phyloP scores from a whole-genome alignment of 2,797 vertebrate genomes.

The Pseudocheirus occidentalis region DNA sequence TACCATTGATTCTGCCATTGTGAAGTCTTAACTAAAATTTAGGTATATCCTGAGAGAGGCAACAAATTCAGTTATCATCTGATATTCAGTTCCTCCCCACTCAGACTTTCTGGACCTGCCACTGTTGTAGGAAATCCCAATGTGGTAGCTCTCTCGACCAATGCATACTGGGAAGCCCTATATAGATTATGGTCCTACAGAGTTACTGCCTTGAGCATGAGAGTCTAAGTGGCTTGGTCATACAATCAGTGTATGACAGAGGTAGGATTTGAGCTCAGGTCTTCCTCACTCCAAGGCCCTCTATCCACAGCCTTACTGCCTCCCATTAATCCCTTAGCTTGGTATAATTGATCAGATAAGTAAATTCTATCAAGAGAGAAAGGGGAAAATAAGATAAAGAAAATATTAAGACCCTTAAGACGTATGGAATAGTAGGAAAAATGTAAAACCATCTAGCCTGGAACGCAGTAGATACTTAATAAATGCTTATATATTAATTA shows the following conservation, averaged over 20 bases:
- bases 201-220: background rate
- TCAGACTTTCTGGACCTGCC: background rate
- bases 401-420: background rate
- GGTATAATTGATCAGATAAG: background rate
- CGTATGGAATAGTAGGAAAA: background rate
- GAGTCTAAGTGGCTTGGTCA: background rate
- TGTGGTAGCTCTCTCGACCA: background rate
- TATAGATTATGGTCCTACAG: background rate
- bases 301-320: background rate
- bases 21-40: background rate
- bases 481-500: background rate
- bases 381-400: background rate
- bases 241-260: background rate
- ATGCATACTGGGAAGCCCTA: background rate
- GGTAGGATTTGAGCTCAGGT: background rate
- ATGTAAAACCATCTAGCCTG: background rate
- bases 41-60: background rate
- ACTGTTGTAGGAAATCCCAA: background rate
- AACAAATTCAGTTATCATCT: background rate
- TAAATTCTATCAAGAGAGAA: background rate
- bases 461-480: background rate
- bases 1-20: background rate
- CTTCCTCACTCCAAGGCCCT: background rate
- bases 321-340: background rate
- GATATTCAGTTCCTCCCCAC: background rate